These are phyloP conservation scores for Aporophyla nigra DNA, from an alignment of 2,888 invertebrate genomes.

Conservation along the genomic window DNA sequence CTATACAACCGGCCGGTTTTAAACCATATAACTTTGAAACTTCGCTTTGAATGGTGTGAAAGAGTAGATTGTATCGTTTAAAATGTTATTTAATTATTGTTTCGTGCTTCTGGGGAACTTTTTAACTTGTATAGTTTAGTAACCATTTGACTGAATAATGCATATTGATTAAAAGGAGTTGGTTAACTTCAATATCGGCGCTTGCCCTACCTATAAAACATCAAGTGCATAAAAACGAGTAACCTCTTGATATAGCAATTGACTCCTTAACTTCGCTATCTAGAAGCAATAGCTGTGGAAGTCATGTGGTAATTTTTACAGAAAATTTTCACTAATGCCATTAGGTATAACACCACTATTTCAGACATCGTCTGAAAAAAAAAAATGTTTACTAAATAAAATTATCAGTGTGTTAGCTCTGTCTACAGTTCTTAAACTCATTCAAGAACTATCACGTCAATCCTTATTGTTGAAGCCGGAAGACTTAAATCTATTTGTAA, in stretches of 20 bases:
- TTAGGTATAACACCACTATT: neutral
- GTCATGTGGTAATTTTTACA: neutral
- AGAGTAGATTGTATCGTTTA: slow-evolving; percentile 23
- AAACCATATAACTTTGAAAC: slow-evolving; percentile 33
- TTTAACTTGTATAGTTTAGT: neutral
- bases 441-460: slow-evolving; percentile 23
- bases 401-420: neutral
- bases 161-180: neutral
- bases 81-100: slow-evolving; percentile 29
- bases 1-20: slow-evolving; percentile 55
- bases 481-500: slow-evolving; percentile 59
- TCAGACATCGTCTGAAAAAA: neutral
- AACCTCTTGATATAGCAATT: no score
- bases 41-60: slow-evolving; percentile 17
- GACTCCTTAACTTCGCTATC: neutral
- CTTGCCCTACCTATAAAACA: neutral
- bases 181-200: neutral
- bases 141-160: neutral
- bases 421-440: slow-evolving; percentile 27
- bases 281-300: neutral
- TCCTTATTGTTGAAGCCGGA: slow-evolving; percentile 55
- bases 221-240: neutral
- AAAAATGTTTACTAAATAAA: slow-evolving; percentile 5
- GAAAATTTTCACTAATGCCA: neutral
- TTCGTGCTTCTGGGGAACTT: slow-evolving; percentile 8